Evolutionary conservation across 2,113 vertebrate species (phyloP), one percentile per base, ranked within the genome.

Genomic region (Aythya baeri): DNA sequence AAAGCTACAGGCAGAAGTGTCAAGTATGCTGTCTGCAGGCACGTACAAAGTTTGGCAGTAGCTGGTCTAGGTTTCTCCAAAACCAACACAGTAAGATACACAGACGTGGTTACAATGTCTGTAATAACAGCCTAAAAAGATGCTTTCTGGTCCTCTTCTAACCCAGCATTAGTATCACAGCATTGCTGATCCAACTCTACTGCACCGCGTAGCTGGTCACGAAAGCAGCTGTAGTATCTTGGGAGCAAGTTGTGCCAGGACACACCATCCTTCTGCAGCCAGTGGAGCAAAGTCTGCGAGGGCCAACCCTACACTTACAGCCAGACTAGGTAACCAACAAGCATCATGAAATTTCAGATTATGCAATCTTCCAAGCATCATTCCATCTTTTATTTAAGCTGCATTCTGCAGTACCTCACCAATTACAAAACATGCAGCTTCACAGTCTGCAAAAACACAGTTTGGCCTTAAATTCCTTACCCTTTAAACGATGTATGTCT

Each of bases 401-500:
- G 8, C 26, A 17, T 3, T 17, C 68, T 32, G 44, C 90, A 81
- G 76, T 10, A 54, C 18, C 38, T 3, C 18, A 9, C 54, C 73
- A 52, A 66, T 11, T 38, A 22, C 23, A 34, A 50, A 27, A 7
- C 4, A 50, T 50, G 49, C 68, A n/a, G 0, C 43, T 29, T 22
- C 50, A 16, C 18, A 13, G 44, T 4, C 62, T n/a, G 31, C 66
- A 87, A 61, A 3, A 27, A 1, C 41, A 59, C 49, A 5, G 57
- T 63, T 21, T 9, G 84, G 34, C 16, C 90, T 18, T 1, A 21
- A 34, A 20, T 11, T 57, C 85, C 98, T 98, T 98, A 99, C 99
- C 99, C 96, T 99, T 99, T 58, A 99, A 97, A 80, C 98, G 98
- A 94, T 98, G 98, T 71, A 99, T 98, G 95, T 99, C 99, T 86